A percentile compares a stretch with the other conserved stretches of the same genome.
Evolutionary conservation across 1,140 invertebrate genomes (phyloP).

Genomic region (Lepidurus apus): DNA sequence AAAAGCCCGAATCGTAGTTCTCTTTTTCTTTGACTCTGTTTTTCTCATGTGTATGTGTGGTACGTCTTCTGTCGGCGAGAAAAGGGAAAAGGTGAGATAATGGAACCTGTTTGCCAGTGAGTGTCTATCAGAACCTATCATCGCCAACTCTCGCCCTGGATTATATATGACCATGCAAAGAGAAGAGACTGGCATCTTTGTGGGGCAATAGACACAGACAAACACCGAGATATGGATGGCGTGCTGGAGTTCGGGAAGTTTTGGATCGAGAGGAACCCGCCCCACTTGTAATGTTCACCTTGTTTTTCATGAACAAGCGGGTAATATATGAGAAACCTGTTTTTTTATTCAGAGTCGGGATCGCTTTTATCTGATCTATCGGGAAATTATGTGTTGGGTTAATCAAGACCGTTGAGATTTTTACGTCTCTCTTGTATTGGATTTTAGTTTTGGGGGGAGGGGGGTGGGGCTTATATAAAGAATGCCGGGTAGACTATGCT

Average conservation of each 20-base stretch:
- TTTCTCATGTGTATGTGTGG: no score
- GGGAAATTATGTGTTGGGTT: neutral
- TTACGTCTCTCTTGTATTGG: neutral
- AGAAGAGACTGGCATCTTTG: neutral
- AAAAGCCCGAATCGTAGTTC: neutral
- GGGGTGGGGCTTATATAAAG: neutral
- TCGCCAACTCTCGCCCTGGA: neutral
- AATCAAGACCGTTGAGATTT: neutral
- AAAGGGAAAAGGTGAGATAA: neutral
- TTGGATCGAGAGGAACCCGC: neutral
- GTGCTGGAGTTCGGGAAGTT: neutral
- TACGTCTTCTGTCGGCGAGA: neutral
- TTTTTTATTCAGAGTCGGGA: neutral
- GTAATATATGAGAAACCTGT: neutral
- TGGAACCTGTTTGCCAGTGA: neutral
- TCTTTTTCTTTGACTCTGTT: neutral
- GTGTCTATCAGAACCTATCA: slow-evolving; percentile 3
- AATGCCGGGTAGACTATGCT: slow-evolving; percentile 18
- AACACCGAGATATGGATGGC: neutral
- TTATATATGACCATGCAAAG: neutral
- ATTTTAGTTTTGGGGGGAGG: neutral
- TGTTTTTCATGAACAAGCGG: neutral
- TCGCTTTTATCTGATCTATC: neutral
- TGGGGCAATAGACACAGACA: neutral
- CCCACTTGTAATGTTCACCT: neutral